Evolutionary conservation across 2,888 invertebrate species (phyloP).

Genomic region (Neoascia interrupta): DNA sequence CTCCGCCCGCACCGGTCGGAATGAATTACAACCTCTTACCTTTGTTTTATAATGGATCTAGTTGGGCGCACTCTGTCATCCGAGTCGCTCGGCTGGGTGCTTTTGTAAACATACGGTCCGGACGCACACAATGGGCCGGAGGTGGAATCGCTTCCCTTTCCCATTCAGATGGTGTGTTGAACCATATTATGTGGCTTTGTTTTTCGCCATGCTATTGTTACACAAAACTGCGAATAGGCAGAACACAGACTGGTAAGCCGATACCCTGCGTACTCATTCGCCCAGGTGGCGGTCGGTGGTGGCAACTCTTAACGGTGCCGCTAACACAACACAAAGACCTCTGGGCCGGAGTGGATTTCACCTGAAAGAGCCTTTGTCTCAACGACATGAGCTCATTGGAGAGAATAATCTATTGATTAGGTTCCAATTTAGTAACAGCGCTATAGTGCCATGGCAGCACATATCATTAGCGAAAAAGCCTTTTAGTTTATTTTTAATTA

Average conservation of each 20-base stretch:
- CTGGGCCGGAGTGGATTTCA: slow-evolving; percentile 21
- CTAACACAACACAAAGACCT: slow-evolving; percentile 42
- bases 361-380: slow-evolving; percentile 31
- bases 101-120: slow-evolving; percentile 38
- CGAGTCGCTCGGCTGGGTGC: slow-evolving; percentile 47
- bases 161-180: slow-evolving; percentile 60
- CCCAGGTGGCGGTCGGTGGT: slow-evolving; percentile 21
- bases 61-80: slow-evolving; percentile 56
- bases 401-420: slow-evolving; percentile 45
- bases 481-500: slow-evolving; percentile 58
- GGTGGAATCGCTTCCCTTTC: slow-evolving; percentile 35
- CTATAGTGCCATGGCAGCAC: not conserved
- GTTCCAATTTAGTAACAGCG: slow-evolving; percentile 30
- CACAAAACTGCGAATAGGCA: slow-evolving; percentile 25
- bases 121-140: slow-evolving; percentile 42
- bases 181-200: slow-evolving; percentile 58
- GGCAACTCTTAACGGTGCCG: slow-evolving; percentile 45
- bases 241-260: slow-evolving; percentile 45
- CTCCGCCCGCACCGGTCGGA: slow-evolving; percentile 22
- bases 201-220: slow-evolving; percentile 44
- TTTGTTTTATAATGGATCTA: slow-evolving; percentile 59
- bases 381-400: slow-evolving; percentile 21
- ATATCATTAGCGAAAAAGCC: slow-evolving; percentile 8
- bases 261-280: slow-evolving; percentile 44
- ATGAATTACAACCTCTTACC: slow-evolving; percentile 60